A percentile compares a stretch with the other conserved stretches of the same genome.
phyloP scores from a whole-genome alignment of 2,797 vertebrate genomes.

The Spinus olivaceus region DNA sequence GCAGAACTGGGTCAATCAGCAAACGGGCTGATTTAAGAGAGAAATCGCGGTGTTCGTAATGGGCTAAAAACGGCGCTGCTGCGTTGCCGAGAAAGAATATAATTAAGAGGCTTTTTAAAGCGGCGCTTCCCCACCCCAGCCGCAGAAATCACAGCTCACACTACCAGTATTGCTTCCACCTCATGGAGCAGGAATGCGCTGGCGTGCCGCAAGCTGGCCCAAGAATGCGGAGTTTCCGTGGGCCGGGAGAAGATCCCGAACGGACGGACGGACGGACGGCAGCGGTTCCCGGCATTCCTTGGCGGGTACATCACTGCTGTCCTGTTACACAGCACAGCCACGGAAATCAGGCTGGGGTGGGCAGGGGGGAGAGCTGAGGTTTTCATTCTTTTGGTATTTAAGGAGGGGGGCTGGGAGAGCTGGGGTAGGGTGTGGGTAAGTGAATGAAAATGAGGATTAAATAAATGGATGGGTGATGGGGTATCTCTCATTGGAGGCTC shows the following conservation, averaged over 20 bases:
- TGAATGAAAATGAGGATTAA: not conserved
- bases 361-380: not conserved
- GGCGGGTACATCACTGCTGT: constrained; percentile 75
- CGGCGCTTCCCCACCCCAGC: constrained; percentile 64
- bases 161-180: constrained; percentile 78
- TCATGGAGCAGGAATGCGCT: constrained; percentile 91
- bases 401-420: not conserved
- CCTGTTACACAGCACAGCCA: not conserved
- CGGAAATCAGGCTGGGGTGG: not conserved
- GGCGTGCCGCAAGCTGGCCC: constrained; percentile 83
- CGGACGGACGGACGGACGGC: constrained; percentile 19
- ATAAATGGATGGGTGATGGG: accelerated
- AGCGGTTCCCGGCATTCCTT: constrained; percentile 81
- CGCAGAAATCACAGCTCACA: constrained; percentile 57
- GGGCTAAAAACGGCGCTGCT: constrained; percentile 75
- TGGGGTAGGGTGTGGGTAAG: not conserved
- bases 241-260: constrained; percentile 78
- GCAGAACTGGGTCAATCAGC: constrained; percentile 76
- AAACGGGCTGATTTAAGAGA: constrained; percentile 72
- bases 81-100: constrained; percentile 71
- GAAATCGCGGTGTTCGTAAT: constrained; percentile 67
- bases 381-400: not conserved
- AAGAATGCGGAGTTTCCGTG: constrained; percentile 91
- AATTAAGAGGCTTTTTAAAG: constrained; percentile 78
- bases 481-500: accelerated